Base-by-base conservation (phyloP, 1,140 invertebrate species). In the Calosoma granatense region DNA sequence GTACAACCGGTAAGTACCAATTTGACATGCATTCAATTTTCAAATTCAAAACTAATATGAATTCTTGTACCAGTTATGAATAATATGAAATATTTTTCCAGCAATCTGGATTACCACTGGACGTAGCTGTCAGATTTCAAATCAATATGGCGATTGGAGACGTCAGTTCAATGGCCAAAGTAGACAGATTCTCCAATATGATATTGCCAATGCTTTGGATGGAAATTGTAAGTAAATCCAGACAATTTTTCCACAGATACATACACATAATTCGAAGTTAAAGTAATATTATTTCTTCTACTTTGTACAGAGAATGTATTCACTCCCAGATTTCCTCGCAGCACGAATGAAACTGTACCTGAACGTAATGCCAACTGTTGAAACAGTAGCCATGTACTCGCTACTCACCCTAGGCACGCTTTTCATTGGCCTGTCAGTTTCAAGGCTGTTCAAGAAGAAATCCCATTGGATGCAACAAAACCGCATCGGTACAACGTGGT, bases 81-180 rank as follows among this genome's bases (percentile, higher is more conserved):
- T n/a, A n/a, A n/a, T n/a, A n/a, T 19, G 22, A 26, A 43, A 22
- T 51, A 17, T 43, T 51, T 52, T 54, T 54, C 60, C 71, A 86
- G 70, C 73, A 81, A 63, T 84, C 87, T n/a, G 89, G 88, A 17
- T 69, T 88, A 21, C 87, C 88, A 0, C 67, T 88, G 1, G 80
- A 86, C 43, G 67, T 90, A 1, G 82, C 83, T 23, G 82, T 83
- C 4, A 83, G 86, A 58, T 85, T 88, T 59, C 89, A 92, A 74
- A 92, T 92, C 62, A 91, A 91, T 66, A 86, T 92, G 84, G 84
- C 82, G 1, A 69, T 89, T 0, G 80, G 79, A 26, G 79, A 87
- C 66, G 72, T 90, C 2, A 74, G 72, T 1, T 64, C 65, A 6
- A 86, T 88, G 57, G 76, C 76, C 0, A 74, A 82, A 55, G 75